Evolutionary conservation across 2,113 vertebrate species (phyloP).

Genomic region (Etia nguti): DNA sequence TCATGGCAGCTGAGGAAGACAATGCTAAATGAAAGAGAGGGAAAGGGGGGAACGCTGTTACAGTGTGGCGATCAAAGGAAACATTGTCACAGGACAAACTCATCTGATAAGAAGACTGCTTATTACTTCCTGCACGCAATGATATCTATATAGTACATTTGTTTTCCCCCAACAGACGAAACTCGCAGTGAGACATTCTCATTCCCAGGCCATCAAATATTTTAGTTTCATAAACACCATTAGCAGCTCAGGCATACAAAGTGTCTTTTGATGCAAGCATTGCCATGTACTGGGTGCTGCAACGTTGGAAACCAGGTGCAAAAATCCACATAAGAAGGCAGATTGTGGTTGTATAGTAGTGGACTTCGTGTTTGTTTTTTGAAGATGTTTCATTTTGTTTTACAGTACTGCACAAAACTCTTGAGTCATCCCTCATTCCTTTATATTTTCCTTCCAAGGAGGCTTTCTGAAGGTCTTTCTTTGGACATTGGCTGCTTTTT

Average conservation of each 20-base stretch:
- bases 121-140: neutral
- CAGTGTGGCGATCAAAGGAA: neutral
- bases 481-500: too few relatives aligned
- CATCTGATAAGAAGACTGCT: conserved; percentile 5
- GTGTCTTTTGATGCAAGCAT: neutral
- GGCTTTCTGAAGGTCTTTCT: too few relatives aligned
- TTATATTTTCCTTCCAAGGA: too few relatives aligned
- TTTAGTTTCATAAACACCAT: neutral
- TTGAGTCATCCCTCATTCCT: too few relatives aligned
- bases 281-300: neutral
- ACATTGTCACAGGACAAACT: neutral
- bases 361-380: neutral
- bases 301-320: neutral
- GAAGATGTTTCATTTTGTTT: neutral
- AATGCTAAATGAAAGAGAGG: neutral
- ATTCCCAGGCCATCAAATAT: neutral
- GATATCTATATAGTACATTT: neutral
- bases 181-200: neutral
- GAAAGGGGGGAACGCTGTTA: neutral
- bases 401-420: too few relatives aligned
- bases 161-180: neutral
- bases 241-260: neutral
- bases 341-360: neutral
- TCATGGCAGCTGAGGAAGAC: neutral
- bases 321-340: neutral